phyloP scores from a whole-genome alignment of 64 coral and sea anemone genomes.

The Porites lutea region DNA sequence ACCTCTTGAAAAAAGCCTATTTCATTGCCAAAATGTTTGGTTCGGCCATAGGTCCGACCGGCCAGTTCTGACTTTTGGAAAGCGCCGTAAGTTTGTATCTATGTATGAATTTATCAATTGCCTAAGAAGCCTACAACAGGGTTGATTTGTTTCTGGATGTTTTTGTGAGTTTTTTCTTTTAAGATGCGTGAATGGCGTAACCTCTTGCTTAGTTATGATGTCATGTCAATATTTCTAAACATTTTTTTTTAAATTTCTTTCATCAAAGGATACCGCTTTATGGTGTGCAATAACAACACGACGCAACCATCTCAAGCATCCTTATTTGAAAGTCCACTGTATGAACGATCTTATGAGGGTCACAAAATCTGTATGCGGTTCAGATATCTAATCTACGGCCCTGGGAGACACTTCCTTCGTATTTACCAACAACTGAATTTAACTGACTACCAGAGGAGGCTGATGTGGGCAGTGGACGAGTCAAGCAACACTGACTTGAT shows the following conservation, averaged over 20 bases:
- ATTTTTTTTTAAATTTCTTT: not conserved
- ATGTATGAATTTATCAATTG: too few relatives aligned
- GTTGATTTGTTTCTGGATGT: too few relatives aligned
- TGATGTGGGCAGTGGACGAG: slow-evolving; percentile 60
- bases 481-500: not conserved
- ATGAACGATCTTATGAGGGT: not conserved
- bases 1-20: too few relatives aligned
- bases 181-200: too few relatives aligned
- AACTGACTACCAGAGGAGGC: not conserved
- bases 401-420: slow-evolving; percentile 12
- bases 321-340: slow-evolving; percentile 41
- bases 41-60: too few relatives aligned
- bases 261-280: not conserved
- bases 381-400: slow-evolving; percentile 48
- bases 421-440: slow-evolving; percentile 35
- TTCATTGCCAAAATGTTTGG: too few relatives aligned
- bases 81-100: too few relatives aligned
- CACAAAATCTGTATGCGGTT: slow-evolving; percentile 40
- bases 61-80: too few relatives aligned
- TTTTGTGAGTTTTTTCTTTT: too few relatives aligned
- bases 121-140: too few relatives aligned
- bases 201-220: too few relatives aligned
- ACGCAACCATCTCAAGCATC: not conserved
- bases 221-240: too few relatives aligned
- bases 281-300: not conserved